Evolutionary conservation across 2,888 invertebrate species (phyloP).

Genomic region (Drosophila yooni): DNA sequence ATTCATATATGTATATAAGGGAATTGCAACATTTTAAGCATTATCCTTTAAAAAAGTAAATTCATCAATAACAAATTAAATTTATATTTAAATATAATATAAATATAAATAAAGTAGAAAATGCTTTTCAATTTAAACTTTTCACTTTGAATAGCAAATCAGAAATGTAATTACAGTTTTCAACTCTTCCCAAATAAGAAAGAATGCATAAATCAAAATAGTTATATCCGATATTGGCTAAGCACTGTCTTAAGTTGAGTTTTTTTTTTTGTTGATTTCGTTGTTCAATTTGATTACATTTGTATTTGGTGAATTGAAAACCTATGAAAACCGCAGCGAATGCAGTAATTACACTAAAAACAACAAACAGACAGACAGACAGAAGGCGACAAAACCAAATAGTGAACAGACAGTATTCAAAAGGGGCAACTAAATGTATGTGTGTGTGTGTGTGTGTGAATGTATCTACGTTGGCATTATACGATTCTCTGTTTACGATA

Average conservation of each 20-base stretch:
- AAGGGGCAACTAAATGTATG: background rate
- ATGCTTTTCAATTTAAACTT: too few relatives aligned
- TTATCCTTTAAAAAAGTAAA: background rate
- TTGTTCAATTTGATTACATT: conserved; percentile 14
- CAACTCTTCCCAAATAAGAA: background rate
- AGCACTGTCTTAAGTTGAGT: background rate
- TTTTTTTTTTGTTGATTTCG: background rate
- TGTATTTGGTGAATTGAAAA: conserved; percentile 41
- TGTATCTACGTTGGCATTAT: conserved; percentile 16
- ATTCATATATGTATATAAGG: background rate
- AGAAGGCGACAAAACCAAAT: conserved; percentile 13
- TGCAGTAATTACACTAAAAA: conserved; percentile 57
- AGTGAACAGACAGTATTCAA: background rate
- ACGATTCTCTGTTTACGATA: conserved; percentile 34
- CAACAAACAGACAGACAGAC: conserved; percentile 44
- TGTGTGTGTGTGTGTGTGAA: background rate
- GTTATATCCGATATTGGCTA: background rate
- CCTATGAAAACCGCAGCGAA: conserved; percentile 44
- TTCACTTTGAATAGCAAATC: background rate
- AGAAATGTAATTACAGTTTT: background rate
- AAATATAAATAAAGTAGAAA: too few relatives aligned
- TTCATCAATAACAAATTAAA: background rate
- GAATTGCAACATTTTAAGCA: background rate
- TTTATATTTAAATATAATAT: too few relatives aligned
- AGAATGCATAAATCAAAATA: background rate